phyloP scores from a whole-genome alignment of 2,113 vertebrate genomes.

The Sorex araneus region DNA sequence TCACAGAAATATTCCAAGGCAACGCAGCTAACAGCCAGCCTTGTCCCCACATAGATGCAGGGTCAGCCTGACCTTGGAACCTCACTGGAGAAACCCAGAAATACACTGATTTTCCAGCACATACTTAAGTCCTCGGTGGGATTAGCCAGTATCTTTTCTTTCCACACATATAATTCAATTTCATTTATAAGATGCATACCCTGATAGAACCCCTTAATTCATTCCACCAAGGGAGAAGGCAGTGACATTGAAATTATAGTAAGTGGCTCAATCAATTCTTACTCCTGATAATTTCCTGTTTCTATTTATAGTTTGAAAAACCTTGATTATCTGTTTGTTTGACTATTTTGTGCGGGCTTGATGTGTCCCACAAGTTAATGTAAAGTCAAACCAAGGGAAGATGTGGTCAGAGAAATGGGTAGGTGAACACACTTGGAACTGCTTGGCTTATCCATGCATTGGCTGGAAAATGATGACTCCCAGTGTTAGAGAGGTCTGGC shows the following conservation, averaged over 20 bases:
- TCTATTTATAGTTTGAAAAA: background rate
- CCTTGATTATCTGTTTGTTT: background rate
- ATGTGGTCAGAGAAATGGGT: background rate
- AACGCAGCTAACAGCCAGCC: rapidly evolving
- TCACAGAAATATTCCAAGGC: too few relatives aligned
- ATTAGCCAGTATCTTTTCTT: background rate
- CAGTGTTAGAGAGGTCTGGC: too few relatives aligned
- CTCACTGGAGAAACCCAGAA: too few relatives aligned
- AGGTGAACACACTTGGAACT: background rate
- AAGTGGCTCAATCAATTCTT: background rate
- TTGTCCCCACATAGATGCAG: too few relatives aligned
- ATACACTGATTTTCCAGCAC: background rate
- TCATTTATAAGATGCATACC: background rate
- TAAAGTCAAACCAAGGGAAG: background rate
- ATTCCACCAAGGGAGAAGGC: background rate
- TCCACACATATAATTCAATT: background rate
- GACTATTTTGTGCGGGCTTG: background rate
- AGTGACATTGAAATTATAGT: background rate
- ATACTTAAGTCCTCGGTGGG: background rate
- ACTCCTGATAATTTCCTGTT: background rate
- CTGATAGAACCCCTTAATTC: background rate
- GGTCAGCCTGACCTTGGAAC: too few relatives aligned
- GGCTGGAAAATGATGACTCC: background rate
- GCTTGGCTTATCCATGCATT: background rate
- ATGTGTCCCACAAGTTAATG: background rate